Conservation (phyloP, 2,113 vertebrate species). For the Orcinus orca region DNA sequence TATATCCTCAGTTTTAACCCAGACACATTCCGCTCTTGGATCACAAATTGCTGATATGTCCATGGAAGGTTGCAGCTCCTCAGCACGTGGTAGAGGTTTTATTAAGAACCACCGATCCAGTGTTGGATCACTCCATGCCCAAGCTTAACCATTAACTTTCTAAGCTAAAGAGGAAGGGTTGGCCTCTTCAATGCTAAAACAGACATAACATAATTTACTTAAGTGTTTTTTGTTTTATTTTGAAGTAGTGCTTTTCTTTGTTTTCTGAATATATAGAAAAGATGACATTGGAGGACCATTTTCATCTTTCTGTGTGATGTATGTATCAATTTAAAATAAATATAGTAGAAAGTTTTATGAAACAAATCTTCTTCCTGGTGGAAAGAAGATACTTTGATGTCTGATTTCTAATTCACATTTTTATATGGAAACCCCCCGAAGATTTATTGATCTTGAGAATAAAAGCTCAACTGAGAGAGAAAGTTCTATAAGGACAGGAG, state of each 20-base stretch:
- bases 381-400: conserved; percentile 39
- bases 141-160: background rate
- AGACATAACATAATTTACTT: background rate
- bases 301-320: conserved; percentile 11
- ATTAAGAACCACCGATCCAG: background rate
- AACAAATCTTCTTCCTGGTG: conserved; percentile 22
- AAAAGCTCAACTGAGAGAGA: background rate
- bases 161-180: background rate
- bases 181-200: background rate
- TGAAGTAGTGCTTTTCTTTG: conserved; percentile 5
- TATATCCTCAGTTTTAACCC: background rate
- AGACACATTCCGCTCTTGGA: background rate
- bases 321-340: conserved; percentile 35
- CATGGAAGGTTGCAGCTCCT: background rate
- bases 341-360: background rate
- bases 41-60: background rate
- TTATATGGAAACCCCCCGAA: background rate
- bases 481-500: conserved; percentile 25
- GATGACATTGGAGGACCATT: background rate
- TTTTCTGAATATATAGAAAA: conserved; percentile 29
- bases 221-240: background rate
- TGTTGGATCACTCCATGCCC: background rate
- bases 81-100: background rate
- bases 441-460: conserved; percentile 53
- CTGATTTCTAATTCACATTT: conserved; percentile 52